A percentile compares a stretch with the other conserved stretches of the same genome.
These are phyloP conservation scores for Physocephala rufipes DNA, from an alignment of 2,888 invertebrate genomes.

Conservation along the genomic window DNA sequence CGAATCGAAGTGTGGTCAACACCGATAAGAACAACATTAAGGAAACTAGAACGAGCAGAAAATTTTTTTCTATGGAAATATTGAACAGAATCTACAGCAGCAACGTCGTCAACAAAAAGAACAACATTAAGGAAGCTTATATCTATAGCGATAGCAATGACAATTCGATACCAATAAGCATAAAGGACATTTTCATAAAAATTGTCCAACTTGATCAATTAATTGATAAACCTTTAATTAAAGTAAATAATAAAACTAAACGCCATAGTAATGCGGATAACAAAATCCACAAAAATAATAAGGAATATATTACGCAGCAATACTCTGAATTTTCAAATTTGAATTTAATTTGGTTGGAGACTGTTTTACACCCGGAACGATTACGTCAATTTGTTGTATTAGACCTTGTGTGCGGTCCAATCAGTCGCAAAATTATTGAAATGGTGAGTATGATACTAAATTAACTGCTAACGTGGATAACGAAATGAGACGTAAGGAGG, in stretches of 20 bases:
- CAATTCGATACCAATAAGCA: slow-evolving; percentile 3
- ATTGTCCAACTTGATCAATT: slow-evolving; percentile 56
- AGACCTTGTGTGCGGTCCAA: slow-evolving; percentile 60
- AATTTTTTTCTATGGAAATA: slow-evolving; percentile 36
- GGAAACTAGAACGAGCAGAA: slow-evolving; percentile 35
- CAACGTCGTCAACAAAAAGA: slow-evolving; percentile 2
- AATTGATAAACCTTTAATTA: slow-evolving; percentile 40
- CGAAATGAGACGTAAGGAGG: no score
- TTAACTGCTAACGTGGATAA: no score
- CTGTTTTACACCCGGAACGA: no score
- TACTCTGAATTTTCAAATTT: no score
- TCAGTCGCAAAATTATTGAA: slow-evolving; percentile 59
- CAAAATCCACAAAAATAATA: slow-evolving; percentile 14
- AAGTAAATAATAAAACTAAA: slow-evolving; percentile 2
- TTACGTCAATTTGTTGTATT: slow-evolving; percentile 61
- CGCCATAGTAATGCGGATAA: slow-evolving; percentile 22
- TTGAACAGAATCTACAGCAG: slow-evolving; percentile 34
- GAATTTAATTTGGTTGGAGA: no score
- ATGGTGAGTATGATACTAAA: slow-evolving; percentile 62
- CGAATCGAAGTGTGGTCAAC: slow-evolving; percentile 43
- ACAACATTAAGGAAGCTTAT: background rate
- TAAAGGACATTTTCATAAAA: slow-evolving; percentile 53
- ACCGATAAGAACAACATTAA: slow-evolving; percentile 42
- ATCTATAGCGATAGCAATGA: background rate
- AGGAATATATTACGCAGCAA: no score